A percentile compares a stretch with the other conserved stretches of the same genome.
Evolutionary conservation across 2,888 invertebrate species (phyloP).

Genomic region (Helleia helle): DNA sequence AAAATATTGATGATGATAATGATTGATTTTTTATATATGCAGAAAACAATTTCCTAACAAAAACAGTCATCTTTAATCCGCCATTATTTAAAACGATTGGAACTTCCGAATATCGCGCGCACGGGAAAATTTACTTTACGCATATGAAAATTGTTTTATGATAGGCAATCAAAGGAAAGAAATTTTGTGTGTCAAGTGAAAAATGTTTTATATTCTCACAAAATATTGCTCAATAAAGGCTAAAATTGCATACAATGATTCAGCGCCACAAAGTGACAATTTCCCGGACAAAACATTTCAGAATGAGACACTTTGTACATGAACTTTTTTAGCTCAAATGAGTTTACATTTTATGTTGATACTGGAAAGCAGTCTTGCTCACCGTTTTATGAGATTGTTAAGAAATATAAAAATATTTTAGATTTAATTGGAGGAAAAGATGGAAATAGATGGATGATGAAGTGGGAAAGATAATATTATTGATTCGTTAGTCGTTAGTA

Average conservation of each 20-base stretch:
- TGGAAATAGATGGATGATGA: no score
- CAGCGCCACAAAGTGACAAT: slow-evolving; percentile 33
- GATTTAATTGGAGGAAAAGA: no score
- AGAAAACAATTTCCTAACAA: no score
- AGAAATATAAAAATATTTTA: no score
- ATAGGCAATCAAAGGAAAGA: slow-evolving; percentile 20
- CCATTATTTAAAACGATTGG: slow-evolving; percentile 1
- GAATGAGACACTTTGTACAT: slow-evolving; percentile 12
- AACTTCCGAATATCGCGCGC: not conserved
- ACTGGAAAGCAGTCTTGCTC: no score
- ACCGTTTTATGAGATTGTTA: no score
- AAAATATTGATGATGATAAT: no score
- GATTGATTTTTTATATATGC: no score
- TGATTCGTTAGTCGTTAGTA: no score
- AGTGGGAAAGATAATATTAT: no score
- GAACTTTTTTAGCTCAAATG: slow-evolving; percentile 5
- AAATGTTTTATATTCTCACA: slow-evolving; percentile 25
- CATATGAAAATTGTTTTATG: slow-evolving; percentile 22
- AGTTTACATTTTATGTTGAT: slow-evolving; percentile 1
- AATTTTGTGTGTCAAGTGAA: slow-evolving; percentile 23
- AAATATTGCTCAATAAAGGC: slow-evolving; percentile 25
- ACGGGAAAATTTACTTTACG: slow-evolving; percentile 8
- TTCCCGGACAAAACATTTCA: slow-evolving; percentile 26
- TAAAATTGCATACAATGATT: slow-evolving; percentile 29
- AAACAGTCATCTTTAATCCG: no score